Evolutionary conservation across 2,888 invertebrate species (phyloP).

Genomic region (Tryphoninae sp.): DNA sequence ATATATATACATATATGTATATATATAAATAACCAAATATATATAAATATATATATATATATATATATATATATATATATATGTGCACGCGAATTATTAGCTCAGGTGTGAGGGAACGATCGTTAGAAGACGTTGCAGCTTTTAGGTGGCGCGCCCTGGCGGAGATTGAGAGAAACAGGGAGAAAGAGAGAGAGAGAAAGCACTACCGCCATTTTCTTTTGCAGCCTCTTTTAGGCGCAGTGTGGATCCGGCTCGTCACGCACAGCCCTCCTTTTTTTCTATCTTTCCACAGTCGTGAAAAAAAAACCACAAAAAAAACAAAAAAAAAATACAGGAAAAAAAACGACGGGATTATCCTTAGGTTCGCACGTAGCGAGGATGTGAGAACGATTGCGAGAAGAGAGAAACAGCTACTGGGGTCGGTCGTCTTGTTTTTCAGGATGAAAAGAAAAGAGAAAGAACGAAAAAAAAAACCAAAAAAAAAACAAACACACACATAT

Average conservation of each 20-base stretch:
- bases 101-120: conserved; percentile 63
- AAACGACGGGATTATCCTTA: conserved; percentile 38
- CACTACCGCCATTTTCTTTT: conserved; percentile 74
- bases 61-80: neutral
- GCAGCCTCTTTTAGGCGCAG: conserved; percentile 80
- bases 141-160: conserved; percentile 74
- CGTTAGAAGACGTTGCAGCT: conserved; percentile 78
- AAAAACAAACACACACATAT: conserved; percentile 25
- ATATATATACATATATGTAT: neutral
- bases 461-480: conserved; percentile 36
- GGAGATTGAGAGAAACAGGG: conserved; percentile 30
- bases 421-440: conserved; percentile 58
- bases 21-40: neutral
- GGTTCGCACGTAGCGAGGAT: conserved; percentile 54
- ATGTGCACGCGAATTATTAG: conserved; percentile 42
- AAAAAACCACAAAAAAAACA: conserved; percentile 21
- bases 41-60: neutral
- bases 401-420: conserved; percentile 59
- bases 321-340: neutral
- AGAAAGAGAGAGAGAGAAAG: conserved; percentile 41
- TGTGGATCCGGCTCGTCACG: conserved; percentile 74
- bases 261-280: conserved; percentile 34
- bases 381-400: conserved; percentile 58
- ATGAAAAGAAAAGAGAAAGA: conserved; percentile 40
- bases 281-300: conserved; percentile 53